phyloP scores from a whole-genome alignment of 2,888 invertebrate species.

The Eristalis intricaria region DNA sequence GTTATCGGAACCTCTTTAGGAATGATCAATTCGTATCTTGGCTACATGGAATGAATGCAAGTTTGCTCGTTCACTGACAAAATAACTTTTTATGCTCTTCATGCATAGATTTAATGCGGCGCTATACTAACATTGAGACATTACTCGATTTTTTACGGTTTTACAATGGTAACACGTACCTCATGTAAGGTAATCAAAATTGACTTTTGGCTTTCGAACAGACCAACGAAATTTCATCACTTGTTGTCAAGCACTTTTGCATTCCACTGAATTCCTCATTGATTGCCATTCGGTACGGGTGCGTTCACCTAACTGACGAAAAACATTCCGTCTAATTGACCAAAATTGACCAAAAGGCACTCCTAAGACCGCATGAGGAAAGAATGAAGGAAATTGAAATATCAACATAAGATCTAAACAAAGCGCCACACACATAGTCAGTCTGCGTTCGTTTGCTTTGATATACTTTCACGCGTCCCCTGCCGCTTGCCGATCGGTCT shows the following conservation, averaged over 20 bases:
- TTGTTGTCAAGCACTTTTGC: background rate
- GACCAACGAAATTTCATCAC: background rate
- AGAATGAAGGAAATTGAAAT: slow-evolving; percentile 20
- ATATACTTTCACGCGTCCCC: slow-evolving; percentile 31
- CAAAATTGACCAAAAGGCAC: slow-evolving; percentile 37
- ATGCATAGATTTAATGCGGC: background rate
- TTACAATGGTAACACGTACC: background rate
- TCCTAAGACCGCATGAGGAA: slow-evolving; percentile 4
- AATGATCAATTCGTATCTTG: background rate
- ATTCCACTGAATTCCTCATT: background rate
- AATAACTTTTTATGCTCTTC: background rate
- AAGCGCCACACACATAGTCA: slow-evolving; percentile 55
- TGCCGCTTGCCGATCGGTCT: too few relatives aligned
- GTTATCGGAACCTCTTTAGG: background rate
- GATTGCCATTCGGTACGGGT: background rate
- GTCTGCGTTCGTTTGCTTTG: slow-evolving; percentile 30
- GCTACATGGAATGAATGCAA: background rate
- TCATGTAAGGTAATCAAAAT: slow-evolving; percentile 2
- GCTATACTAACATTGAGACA: background rate
- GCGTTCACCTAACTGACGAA: slow-evolving; percentile 23
- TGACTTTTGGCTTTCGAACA: background rate
- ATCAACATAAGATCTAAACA: slow-evolving; percentile 59
- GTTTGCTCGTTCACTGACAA: background rate
- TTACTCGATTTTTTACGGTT: background rate
- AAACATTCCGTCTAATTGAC: slow-evolving; percentile 45